Evolutionary conservation across 2,888 invertebrate genomes (phyloP).

Genomic region (Pristionchus exspectatus): DNA sequence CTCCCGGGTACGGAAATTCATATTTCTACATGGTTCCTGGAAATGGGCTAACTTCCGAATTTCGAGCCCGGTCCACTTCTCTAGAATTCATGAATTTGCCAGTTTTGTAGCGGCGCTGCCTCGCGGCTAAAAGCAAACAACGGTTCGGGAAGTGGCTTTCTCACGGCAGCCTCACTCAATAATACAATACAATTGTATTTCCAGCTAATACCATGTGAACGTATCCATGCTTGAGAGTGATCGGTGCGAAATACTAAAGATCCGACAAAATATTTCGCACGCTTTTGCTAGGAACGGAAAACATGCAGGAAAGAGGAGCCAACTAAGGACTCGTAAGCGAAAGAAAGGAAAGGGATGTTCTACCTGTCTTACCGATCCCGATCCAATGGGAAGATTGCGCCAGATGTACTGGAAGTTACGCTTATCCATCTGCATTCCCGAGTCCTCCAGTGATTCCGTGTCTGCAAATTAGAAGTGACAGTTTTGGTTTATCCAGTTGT

Average conservation of each 20-base stretch:
- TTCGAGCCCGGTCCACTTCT: neutral
- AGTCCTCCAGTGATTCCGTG: conserved; percentile 31
- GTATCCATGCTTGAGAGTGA: neutral
- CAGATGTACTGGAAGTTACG: conserved; percentile 70
- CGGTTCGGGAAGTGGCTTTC: neutral
- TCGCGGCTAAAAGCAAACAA: conserved; percentile 6
- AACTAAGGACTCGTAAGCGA: neutral
- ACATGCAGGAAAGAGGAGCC: neutral
- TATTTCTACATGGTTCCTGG: neutral
- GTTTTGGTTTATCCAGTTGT: too few relatives aligned
- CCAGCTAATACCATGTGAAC: neutral
- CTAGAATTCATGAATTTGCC: conserved; percentile 2
- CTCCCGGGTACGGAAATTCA: neutral
- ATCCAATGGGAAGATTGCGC: conserved; percentile 62
- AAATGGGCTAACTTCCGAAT: neutral
- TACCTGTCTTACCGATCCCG: conserved; percentile 45
- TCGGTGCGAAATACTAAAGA: neutral
- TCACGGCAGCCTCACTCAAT: neutral
- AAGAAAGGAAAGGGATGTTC: neutral
- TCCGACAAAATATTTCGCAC: neutral
- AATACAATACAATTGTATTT: neutral
- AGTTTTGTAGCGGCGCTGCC: neutral
- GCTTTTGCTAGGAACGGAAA: neutral
- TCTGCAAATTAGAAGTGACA: neutral
- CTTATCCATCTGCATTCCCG: conserved; percentile 57